These are phyloP conservation scores for Eurois occulta DNA, from an alignment of 2,888 invertebrate genomes.

Conservation along the genomic window DNA sequence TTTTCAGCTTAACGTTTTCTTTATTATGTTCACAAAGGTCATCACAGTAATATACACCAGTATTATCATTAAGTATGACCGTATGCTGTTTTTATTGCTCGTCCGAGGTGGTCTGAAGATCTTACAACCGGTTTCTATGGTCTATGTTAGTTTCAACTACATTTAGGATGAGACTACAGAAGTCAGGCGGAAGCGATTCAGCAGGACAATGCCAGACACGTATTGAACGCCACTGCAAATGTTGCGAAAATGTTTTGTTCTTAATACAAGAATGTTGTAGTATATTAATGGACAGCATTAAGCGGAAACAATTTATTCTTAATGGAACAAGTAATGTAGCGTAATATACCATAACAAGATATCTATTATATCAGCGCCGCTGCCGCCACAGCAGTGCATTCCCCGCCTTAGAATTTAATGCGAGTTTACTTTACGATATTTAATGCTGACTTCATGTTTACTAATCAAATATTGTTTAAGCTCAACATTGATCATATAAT, in stretches of 20 bases:
- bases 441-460: slow-evolving; percentile 45
- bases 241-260: neutral
- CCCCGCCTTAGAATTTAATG: slow-evolving; percentile 48
- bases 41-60: slow-evolving; percentile 51
- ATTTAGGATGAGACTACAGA: slow-evolving; percentile 24
- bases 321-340: slow-evolving; percentile 35
- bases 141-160: slow-evolving; percentile 50
- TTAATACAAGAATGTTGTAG: slow-evolving; percentile 30
- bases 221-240: neutral
- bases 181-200: slow-evolving; percentile 23
- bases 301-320: slow-evolving; percentile 43
- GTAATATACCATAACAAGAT: slow-evolving; percentile 22
- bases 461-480: slow-evolving; percentile 29
- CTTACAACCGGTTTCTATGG: slow-evolving; percentile 63
- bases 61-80: slow-evolving; percentile 58
- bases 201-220: neutral
- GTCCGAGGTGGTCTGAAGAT: slow-evolving; percentile 50
- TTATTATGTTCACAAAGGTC: slow-evolving; percentile 58
- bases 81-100: slow-evolving; percentile 63
- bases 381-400: slow-evolving; percentile 40
- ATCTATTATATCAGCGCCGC: slow-evolving; percentile 27
- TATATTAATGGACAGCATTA: slow-evolving; percentile 11
- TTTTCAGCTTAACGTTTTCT: slow-evolving; percentile 23
- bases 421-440: slow-evolving; percentile 46
- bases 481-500: neutral